Conservation (phyloP, 2,113 vertebrate species). For the Paralichthys olivaceus region DNA sequence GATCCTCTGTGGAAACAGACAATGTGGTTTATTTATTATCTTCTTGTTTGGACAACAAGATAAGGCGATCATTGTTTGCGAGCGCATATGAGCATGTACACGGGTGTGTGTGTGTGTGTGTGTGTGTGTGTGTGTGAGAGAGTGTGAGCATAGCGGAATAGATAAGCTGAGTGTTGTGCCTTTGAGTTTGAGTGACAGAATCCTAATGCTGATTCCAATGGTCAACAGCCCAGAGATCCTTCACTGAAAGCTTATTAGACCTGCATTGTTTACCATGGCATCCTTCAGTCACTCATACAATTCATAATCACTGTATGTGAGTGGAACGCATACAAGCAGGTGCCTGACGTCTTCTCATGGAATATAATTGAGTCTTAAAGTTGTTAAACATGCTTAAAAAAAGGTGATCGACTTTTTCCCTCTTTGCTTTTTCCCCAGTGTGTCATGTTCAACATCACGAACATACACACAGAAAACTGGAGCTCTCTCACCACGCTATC, state of each 20-base stretch:
- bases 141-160: conserved; percentile 1
- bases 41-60: conserved; percentile 71
- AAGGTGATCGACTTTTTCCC: too few species aligned
- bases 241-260: conserved; percentile 64
- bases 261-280: conserved; percentile 61
- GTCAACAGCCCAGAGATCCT: conserved; percentile 71
- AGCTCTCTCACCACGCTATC: too few species aligned
- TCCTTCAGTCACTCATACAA: conserved; percentile 14
- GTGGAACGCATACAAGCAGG: conserved; percentile 27
- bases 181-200: conserved; percentile 67
- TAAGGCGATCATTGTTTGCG: conserved; percentile 65
- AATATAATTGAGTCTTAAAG: background rate
- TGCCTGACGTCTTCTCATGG: conserved; percentile 34
- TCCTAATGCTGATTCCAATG: conserved; percentile 63
- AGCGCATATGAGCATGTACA: background rate
- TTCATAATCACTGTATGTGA: conserved; percentile 20
- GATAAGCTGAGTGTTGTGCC: conserved; percentile 57
- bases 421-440: too few species aligned
- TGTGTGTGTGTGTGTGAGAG: conserved; percentile 3
- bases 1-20: conserved; percentile 74
- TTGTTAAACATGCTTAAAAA: too few species aligned
- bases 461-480: too few species aligned
- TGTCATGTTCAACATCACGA: too few species aligned
- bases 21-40: conserved; percentile 73
- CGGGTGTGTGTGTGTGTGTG: background rate